Base-by-base conservation (phyloP, 2,888 invertebrate species). In the Noctua comes region DNA sequence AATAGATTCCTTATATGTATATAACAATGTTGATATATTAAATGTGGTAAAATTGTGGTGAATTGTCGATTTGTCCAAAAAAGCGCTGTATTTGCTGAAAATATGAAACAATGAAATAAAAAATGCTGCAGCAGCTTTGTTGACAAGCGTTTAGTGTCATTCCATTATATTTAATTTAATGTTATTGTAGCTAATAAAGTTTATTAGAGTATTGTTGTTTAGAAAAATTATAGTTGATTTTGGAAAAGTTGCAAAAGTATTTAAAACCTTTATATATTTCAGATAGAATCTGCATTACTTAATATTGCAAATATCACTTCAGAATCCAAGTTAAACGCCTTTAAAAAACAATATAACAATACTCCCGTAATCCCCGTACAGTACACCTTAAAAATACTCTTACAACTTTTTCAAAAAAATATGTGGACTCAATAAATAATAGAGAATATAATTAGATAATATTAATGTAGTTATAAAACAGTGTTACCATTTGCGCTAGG, bases 401-500 rank as follows among this genome's bases (percentile, higher is more conserved):
- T 70, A 72, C 79, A 83, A 82, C 76, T 79, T 73, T 74, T 21
- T 36, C 70, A 75, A 80, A 77, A 68, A 59, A 72, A 71, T 77
- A 81, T 65, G 70, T 77, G 79, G 81, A 90, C 84, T 88, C 82
- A 85, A 88, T 88, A 79, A 84, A 74, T 73, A 78, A 68, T 71
- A 77, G 59, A 81, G 43, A 43, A 68, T 83, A 83, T 79, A 83
- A 68, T 72, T 54, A 83, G 73, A 81, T 80, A 83, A 65, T 57
- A 76, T 51, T 51, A 74, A 81, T 68, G 24, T 88, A 80, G 77
- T 69, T 73, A 73, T 81, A 73, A 72, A 87, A 85, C 70, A 84
- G 76, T 87, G 91, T 90, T 91, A 91, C 90, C 91, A 90, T 86
- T 82, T 83, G 72, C 70, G 77, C 76, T 89, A 91, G 89, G 89